Evolutionary conservation across 2,888 invertebrate genomes (phyloP), one percentile per base, ranked within the genome.

Genomic region (Harpagoxenus sublaevis): DNA sequence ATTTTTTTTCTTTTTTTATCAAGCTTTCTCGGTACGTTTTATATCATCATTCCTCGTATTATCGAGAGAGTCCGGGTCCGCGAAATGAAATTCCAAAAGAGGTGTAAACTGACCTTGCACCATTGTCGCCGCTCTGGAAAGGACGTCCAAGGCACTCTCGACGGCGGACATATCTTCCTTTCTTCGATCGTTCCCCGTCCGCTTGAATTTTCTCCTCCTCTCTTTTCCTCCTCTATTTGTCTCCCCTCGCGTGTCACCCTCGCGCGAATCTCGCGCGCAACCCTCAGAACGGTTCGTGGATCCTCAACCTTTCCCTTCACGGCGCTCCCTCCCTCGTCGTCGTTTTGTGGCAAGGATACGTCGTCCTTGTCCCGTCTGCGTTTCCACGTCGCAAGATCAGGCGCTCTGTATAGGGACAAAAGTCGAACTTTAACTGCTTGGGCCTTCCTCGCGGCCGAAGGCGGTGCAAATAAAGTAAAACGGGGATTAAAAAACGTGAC

Each of bases 111-210:
- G 91, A 95, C 95, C 97, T 95, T 98, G 98, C 91, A 98, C 97
- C 98, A 98, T 98, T 35, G 98, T 98, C 35, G 98, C 98, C 86
- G 98, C 98, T 93, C 98, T 96, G 90, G 98, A 98, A 90, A 98
- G 96, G 91, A 98, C 98, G 94, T 98, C 98, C 95, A 98, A 95
- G 87, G 98, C 97, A 85, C 98, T 97, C 96, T 98, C 98, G 95
- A 97, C 97, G 92, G 96, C 96, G 95, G 97, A 97, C 97, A 97
- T 97, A 91, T 92, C 93, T 92, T 91, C 92, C 90, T 77, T 83
- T 28, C 42, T 71, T 65, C 51, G 9, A 55, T 62, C 57, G 45
- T 66, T 42, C 35, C 5, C 35, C 5, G 51, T 57, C 73, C 45
- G 51, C 66, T 10, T 39, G 62, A 66, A 71, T 28, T 71, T 63